These are phyloP conservation scores for Meriones psammophilus DNA, from an alignment of 2,797 vertebrate genomes.

Conservation along the genomic window DNA sequence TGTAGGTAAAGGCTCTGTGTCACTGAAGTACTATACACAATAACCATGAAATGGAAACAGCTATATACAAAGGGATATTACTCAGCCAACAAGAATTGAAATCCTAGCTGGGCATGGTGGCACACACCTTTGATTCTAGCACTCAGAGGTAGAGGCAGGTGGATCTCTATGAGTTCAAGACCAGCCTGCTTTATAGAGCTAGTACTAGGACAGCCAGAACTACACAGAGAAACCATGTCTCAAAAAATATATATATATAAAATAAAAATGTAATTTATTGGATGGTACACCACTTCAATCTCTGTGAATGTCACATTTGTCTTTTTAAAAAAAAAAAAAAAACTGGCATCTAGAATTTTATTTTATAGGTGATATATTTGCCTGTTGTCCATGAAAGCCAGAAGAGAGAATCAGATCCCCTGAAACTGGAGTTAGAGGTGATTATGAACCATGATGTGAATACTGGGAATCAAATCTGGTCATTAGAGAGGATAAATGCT, in stretches of 20 bases:
- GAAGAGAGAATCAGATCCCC: background rate
- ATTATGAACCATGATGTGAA: background rate
- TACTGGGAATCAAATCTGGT: background rate
- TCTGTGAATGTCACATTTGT: background rate
- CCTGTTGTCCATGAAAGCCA: background rate
- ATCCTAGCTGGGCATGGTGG: background rate
- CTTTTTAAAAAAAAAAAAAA: too few relatives aligned
- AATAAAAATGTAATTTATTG: slow-evolving; percentile 39
- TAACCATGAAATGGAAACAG: too few relatives aligned
- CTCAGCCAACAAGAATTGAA: too few relatives aligned
- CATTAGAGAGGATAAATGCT: background rate
- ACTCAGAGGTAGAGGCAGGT: background rate
- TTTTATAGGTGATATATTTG: too few relatives aligned
- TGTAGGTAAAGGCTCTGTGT: too few relatives aligned
- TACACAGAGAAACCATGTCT: background rate
- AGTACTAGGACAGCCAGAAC: background rate
- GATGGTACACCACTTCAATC: background rate
- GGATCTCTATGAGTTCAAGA: background rate
- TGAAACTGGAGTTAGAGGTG: background rate
- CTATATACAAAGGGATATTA: too few relatives aligned
- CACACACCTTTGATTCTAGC: background rate
- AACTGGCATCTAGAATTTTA: too few relatives aligned
- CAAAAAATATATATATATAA: background rate
- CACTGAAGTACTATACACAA: too few relatives aligned
- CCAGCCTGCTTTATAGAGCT: background rate